Percentiles rank a stretch among this genome's conserved stretches.
Conservation (phyloP, 2,113 vertebrate species). For the Chloropsis cyanopogon region DNA sequence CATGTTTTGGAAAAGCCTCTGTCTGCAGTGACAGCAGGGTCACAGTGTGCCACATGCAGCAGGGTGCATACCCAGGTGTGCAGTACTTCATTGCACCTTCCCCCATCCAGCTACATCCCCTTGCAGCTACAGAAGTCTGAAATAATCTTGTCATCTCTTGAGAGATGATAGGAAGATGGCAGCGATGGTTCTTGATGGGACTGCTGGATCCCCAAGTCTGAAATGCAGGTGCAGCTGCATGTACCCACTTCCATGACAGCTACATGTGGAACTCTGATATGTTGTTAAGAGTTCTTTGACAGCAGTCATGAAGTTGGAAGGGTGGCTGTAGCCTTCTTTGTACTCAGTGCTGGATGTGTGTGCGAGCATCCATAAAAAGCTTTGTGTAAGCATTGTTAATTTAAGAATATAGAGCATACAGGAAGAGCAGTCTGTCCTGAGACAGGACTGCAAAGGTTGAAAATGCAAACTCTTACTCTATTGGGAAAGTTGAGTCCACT, state of each 20-base stretch:
- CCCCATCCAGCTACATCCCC: neutral
- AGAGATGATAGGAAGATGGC: neutral
- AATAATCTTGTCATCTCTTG: neutral
- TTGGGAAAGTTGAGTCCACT: neutral
- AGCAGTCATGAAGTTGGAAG: neutral
- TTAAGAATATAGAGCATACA: neutral
- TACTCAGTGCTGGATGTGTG: neutral
- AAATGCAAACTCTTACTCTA: neutral
- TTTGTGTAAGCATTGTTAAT: neutral
- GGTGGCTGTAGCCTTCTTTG: neutral
- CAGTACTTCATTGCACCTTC: neutral
- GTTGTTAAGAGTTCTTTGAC: neutral
- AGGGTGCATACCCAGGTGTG: neutral
- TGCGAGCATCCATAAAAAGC: neutral
- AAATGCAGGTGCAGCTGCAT: neutral
- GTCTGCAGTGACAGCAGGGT: neutral
- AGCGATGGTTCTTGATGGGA: neutral
- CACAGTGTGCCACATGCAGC: neutral
- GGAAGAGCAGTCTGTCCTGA: neutral
- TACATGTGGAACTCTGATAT: neutral
- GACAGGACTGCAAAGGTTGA: neutral
- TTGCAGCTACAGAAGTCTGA: neutral
- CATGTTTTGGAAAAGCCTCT: neutral
- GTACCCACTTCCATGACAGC: neutral
- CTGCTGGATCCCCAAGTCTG: neutral